Conservation (phyloP, 35 echinoderm and acorn worm genomes). For the Apostichopus japonicus region DNA sequence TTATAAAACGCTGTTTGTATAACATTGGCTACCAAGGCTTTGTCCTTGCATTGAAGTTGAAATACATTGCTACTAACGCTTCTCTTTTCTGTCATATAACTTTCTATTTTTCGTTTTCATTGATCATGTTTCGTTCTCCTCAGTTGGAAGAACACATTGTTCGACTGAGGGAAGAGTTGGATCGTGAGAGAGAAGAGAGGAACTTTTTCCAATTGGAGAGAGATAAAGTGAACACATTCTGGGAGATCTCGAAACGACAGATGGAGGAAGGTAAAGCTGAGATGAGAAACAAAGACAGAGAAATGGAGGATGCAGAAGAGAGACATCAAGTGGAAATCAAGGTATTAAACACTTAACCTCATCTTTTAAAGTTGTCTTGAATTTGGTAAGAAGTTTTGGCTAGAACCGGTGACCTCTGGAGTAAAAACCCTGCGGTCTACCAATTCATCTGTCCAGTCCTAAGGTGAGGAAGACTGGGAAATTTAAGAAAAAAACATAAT, state of each 20-base stretch:
- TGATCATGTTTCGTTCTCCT: not conserved
- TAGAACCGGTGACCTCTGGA: too few relatives aligned
- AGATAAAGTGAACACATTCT: conserved; percentile 99
- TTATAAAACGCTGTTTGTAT: too few relatives aligned
- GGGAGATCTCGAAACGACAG: conserved; percentile 98
- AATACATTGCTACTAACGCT: not conserved
- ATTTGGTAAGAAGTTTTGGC: too few relatives aligned
- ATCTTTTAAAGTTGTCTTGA: not conserved
- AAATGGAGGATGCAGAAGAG: conserved; percentile 99
- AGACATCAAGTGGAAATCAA: conserved; percentile 99
- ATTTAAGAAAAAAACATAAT: too few relatives aligned
- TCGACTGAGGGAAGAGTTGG: conserved; percentile 89
- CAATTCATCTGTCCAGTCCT: too few relatives aligned
- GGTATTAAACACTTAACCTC: conserved; percentile 15
- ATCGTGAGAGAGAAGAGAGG: conserved; percentile 95
- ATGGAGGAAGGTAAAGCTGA: conserved; percentile 89
- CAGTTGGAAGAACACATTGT: conserved; percentile 98
- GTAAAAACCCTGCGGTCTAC: too few relatives aligned
- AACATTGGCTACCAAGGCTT: not conserved
- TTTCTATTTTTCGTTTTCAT: too few relatives aligned
- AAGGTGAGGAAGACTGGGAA: too few relatives aligned
- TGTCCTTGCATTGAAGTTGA: not conserved
- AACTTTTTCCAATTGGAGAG: conserved; percentile 98
- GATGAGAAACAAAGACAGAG: conserved; percentile 96
- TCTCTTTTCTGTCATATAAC: not conserved